Base-by-base conservation (phyloP, 2,888 invertebrate species). In the Sinotaia quadrata region DNA sequence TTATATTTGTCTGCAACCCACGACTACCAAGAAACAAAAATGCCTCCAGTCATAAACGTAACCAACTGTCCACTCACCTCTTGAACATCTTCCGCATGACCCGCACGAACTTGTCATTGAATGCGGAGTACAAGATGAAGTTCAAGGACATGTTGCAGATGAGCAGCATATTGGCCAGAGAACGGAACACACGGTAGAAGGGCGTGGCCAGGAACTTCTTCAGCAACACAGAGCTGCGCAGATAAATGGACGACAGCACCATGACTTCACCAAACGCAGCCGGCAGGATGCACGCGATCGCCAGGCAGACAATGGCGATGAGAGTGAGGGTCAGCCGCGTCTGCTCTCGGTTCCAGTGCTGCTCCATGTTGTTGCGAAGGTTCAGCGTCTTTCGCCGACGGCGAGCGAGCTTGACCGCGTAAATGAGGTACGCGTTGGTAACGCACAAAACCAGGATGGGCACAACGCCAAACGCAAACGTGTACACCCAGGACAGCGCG, bases 101-200 rank as follows among this genome's bases (percentile, higher is more conserved):
- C 15, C 77, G 65, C 18, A 79, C 73, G 69, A 83, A 83, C 66
- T 81, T 81, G 60, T 76, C 75, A 74, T 83, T 86, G 67, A 85
- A 85, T 36, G 85, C 81, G 72, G 83, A 84, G 74, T 86, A 86
- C 29, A 86, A 77, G 44, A 86, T 79, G 72, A 85, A 86, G 71
- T 86, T 86, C 4, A 85, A 75, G 0, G 85, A 83, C 24, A 81
- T 75, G 68, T 85, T 83, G 51, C 80, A 74, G 78, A 79, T 79
- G 31, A 85, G 81, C 10, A 85, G 75, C 33, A 83, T 68, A 71
- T 85, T 85, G 37, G 81, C 79, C 8, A 83, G 71, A 33, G 76
- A 77, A 49, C 80, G 81, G 27, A 81, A 71, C 24, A 76, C 76
- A 15, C 67, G 61, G 73, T 84, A 85, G 57, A 79, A 77, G 2